phyloP scores from a whole-genome alignment of 2,113 vertebrate species.

The Pelobates fuscus region DNA sequence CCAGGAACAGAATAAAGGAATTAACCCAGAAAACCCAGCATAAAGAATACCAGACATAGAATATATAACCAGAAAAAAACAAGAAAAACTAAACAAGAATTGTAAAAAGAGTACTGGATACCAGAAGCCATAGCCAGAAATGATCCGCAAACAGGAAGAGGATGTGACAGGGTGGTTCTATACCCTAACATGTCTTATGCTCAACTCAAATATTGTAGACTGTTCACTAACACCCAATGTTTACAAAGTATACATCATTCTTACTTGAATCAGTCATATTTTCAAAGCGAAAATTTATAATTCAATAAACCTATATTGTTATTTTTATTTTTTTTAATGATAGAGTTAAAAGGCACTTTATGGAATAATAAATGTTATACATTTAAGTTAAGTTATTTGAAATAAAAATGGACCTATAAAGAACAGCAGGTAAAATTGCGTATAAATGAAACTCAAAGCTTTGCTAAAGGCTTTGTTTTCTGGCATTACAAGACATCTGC shows the following conservation, averaged over 20 bases:
- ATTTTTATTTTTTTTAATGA: constrained; percentile 6
- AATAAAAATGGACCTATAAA: constrained; percentile 29
- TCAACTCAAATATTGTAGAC: constrained; percentile 33
- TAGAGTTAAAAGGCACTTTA: constrained; percentile 4
- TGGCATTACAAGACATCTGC: constrained; percentile 35
- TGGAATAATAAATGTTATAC: constrained; percentile 32
- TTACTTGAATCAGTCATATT: constrained; percentile 13
- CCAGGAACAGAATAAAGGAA: too few relatives aligned
- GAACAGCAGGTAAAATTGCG: constrained; percentile 32
- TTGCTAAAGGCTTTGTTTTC: constrained; percentile 32
- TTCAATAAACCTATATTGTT: not conserved
- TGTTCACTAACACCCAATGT: constrained; percentile 24
- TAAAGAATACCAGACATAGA: too few relatives aligned
- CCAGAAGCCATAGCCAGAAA: too few relatives aligned
- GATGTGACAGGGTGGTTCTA: too few relatives aligned
- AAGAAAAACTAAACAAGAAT: too few relatives aligned
- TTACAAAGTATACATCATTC: constrained; percentile 23
- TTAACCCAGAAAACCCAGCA: too few relatives aligned
- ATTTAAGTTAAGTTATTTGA: constrained; percentile 14
- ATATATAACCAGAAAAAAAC: too few relatives aligned
- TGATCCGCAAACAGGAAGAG: too few relatives aligned
- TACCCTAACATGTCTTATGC: constrained; percentile 23
- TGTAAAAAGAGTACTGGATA: too few relatives aligned
- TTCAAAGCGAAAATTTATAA: not conserved
- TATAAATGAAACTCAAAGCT: constrained; percentile 29